Percentiles rank a stretch among this genome's conserved stretches.
Conservation (phyloP, 2,113 vertebrate genomes). For the Catharus bicknelli region DNA sequence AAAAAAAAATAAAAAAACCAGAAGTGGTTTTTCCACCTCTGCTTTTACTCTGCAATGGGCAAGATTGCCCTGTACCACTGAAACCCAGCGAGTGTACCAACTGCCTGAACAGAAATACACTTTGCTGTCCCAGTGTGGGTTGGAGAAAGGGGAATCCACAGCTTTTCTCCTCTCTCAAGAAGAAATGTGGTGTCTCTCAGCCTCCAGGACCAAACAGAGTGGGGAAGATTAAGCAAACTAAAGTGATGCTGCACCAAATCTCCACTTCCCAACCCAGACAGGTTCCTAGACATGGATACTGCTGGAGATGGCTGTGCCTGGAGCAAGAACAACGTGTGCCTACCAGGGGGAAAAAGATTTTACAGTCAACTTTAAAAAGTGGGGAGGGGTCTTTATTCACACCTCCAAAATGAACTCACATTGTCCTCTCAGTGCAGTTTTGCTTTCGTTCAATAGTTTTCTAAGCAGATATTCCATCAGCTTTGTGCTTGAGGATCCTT, state of each 20-base stretch:
- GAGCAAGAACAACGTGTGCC: background rate
- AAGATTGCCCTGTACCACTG: background rate
- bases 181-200: background rate
- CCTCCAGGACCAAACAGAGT: rapidly evolving
- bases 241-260: background rate
- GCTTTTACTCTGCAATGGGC: background rate
- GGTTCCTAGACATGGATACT: background rate
- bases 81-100: rapidly evolving
- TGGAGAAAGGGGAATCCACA: background rate
- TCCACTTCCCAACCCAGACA: background rate
- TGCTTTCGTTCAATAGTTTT: background rate
- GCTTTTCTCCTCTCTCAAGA: background rate
- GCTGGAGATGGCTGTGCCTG: background rate
- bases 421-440: background rate
- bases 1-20: too few relatives aligned
- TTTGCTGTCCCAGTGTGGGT: rapidly evolving
- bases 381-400: background rate
- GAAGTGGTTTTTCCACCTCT: background rate
- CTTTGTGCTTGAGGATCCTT: slow-evolving; percentile 29
- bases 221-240: background rate
- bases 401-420: background rate
- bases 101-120: rapidly evolving
- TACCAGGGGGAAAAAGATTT: rapidly evolving
- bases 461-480: background rate
- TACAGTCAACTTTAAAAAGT: background rate